These are phyloP conservation scores for Oedothorax gibbosus DNA, from an alignment of 1,140 invertebrate species.

Conservation along the genomic window DNA sequence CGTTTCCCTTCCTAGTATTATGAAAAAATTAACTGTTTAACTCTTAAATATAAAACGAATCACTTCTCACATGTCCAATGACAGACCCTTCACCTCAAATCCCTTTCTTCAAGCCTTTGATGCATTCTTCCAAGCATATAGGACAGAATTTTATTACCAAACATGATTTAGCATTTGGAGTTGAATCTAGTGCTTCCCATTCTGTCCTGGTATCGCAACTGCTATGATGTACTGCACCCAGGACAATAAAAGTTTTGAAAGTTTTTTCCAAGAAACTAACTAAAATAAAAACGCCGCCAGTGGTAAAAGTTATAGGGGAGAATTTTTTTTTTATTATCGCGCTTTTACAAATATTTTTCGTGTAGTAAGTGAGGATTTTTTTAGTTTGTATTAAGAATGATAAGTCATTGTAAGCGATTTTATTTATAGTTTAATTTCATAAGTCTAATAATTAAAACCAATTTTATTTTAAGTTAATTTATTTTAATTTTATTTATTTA, in stretches of 20 bases:
- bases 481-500: too few relatives aligned
- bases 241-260: constrained; percentile 44
- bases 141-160: constrained; percentile 35
- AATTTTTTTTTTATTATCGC: constrained; percentile 35
- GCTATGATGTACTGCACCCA: constrained; percentile 47
- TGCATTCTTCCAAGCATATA: constrained; percentile 31
- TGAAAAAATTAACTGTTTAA: too few relatives aligned
- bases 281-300: constrained; percentile 31
- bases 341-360: constrained; percentile 1
- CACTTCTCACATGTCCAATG: too few relatives aligned
- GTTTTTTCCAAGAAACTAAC: constrained; percentile 25
- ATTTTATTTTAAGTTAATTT: too few relatives aligned
- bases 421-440: too few relatives aligned
- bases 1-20: too few relatives aligned
- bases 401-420: too few relatives aligned
- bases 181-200: constrained; percentile 50
- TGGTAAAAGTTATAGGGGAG: constrained; percentile 29
- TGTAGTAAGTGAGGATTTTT: too few relatives aligned
- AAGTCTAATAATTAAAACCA: too few relatives aligned
- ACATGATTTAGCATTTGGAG: constrained; percentile 16
- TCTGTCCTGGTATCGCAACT: constrained; percentile 29
- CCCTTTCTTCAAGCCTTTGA: constrained; percentile 29
- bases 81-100: background rate
- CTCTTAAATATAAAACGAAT: too few relatives aligned
- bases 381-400: too few relatives aligned